Conservation (phyloP, 2,113 vertebrate genomes). For the Chinchilla lanigera region DNA sequence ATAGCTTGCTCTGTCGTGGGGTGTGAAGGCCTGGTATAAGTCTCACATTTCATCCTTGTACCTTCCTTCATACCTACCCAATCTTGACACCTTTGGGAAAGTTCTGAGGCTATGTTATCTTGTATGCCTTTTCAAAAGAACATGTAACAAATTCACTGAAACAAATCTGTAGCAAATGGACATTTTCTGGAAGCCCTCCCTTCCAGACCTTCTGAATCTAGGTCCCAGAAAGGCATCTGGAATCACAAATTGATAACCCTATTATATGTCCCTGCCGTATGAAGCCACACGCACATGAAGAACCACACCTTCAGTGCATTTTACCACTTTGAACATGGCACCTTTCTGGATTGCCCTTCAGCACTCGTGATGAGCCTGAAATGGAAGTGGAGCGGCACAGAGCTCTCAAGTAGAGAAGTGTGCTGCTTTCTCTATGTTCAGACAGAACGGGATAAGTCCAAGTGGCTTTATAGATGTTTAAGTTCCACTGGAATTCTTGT, state of each 20-base stretch:
- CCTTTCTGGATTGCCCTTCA: not conserved
- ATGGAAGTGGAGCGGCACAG: not conserved
- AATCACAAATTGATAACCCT: not conserved
- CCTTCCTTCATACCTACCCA: not conserved
- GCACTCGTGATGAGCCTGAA: not conserved
- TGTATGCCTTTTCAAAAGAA: not conserved
- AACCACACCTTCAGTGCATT: not conserved
- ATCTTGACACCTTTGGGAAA: not conserved
- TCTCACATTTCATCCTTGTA: not conserved
- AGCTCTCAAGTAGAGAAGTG: not conserved
- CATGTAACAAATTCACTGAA: constrained; percentile 59
- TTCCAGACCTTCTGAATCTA: not conserved
- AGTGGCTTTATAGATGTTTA: constrained; percentile 29
- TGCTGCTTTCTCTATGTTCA: not conserved
- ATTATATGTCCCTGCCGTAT: not conserved
- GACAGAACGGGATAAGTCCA: not conserved
- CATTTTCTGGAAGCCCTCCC: too few species aligned
- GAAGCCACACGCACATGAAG: not conserved
- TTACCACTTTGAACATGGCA: not conserved
- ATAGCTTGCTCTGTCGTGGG: not conserved
- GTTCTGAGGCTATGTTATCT: not conserved
- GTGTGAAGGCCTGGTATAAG: not conserved
- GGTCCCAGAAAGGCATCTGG: not conserved
- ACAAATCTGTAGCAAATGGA: constrained; percentile 58
- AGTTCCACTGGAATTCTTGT: not conserved